These are phyloP conservation scores for Sclerurus mexicanus DNA, from an alignment of 2,113 vertebrate genomes.

Conservation along the genomic window DNA sequence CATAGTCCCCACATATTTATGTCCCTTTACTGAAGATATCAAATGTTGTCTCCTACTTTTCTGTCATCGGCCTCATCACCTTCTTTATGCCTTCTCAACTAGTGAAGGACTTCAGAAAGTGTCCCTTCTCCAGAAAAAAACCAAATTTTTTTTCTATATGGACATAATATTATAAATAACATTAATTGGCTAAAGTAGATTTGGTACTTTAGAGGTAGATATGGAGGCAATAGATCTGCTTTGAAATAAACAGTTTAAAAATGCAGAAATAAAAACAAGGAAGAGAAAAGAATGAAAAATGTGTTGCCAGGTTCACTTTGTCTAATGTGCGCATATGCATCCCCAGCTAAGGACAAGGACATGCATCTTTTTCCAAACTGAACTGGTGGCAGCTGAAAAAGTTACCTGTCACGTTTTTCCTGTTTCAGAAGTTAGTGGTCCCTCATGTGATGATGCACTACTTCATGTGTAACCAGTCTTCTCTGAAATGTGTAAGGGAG, in stretches of 20 bases:
- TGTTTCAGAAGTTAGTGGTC: neutral
- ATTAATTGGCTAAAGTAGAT: neutral
- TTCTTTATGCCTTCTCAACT: neutral
- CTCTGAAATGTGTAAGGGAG: neutral
- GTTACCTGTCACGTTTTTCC: neutral
- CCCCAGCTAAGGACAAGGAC: neutral
- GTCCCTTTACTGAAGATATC: neutral
- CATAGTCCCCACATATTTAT: neutral
- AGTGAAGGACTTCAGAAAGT: neutral
- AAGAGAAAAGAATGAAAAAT: neutral
- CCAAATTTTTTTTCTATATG: neutral
- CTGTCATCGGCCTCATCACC: neutral
- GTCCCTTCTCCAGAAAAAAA: neutral
- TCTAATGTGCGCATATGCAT: fast-evolving
- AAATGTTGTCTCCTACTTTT: neutral
- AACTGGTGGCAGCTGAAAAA: neutral
- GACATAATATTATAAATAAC: neutral
- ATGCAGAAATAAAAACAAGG: neutral
- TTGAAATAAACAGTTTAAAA: neutral
- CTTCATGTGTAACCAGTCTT: neutral
- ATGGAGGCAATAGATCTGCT: neutral
- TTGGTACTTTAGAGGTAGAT: neutral
- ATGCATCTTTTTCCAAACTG: neutral
- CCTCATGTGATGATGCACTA: neutral
- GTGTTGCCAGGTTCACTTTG: neutral